phyloP scores from a whole-genome alignment of 1,140 invertebrate species.

The Eumaeus atala region DNA sequence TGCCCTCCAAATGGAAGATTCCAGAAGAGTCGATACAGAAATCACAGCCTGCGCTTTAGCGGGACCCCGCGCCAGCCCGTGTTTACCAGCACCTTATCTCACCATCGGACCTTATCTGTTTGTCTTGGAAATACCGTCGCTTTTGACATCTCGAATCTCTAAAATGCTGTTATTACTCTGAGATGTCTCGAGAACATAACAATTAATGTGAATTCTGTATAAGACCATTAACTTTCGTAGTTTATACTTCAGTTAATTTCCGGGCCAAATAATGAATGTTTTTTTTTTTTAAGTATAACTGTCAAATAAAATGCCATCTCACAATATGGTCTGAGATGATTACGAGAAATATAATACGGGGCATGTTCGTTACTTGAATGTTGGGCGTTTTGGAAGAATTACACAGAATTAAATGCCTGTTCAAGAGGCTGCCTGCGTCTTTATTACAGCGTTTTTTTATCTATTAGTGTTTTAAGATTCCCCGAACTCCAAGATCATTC shows the following conservation, averaged over 20 bases:
- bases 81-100: slow-evolving; percentile 13
- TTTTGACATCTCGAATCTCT: too few relatives aligned
- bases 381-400: too few relatives aligned
- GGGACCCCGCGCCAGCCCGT: not conserved
- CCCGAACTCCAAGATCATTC: too few relatives aligned
- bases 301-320: slow-evolving; percentile 7
- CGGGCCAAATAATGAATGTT: slow-evolving; percentile 6
- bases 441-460: too few relatives aligned
- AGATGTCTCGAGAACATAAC: too few relatives aligned
- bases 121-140: slow-evolving; percentile 2
- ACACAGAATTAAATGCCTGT: too few relatives aligned
- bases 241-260: slow-evolving; percentile 9
- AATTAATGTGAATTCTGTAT: not conserved
- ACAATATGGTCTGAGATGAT: not conserved
- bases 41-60: not conserved
- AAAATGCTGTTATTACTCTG: too few relatives aligned
- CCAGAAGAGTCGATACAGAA: not conserved
- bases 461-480: too few relatives aligned
- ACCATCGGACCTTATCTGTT: slow-evolving; percentile 21
- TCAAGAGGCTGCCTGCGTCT: too few relatives aligned
- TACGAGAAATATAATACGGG: too few relatives aligned
- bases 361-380: too few relatives aligned
- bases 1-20: not conserved
- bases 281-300: slow-evolving; percentile 2
- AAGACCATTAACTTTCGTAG: slow-evolving; percentile 1